Evolutionary conservation across 2,797 vertebrate genomes (phyloP).

Genomic region (Lycodopsis pacificus): DNA sequence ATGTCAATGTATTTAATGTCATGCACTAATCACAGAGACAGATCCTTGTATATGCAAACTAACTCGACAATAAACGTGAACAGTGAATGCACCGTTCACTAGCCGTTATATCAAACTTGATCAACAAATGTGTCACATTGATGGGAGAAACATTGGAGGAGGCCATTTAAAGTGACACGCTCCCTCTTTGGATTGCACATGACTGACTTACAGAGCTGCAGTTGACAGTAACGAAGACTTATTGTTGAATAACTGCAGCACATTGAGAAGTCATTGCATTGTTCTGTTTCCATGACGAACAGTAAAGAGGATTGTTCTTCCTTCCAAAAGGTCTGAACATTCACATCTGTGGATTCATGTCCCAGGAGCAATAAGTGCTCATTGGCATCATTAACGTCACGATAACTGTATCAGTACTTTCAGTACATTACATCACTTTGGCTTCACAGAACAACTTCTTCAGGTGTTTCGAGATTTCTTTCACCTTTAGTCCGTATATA

Average conservation of each 20-base stretch:
- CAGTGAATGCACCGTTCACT: not conserved
- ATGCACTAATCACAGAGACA: too few species aligned
- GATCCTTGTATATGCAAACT: too few species aligned
- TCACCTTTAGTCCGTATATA: conserved; percentile 38
- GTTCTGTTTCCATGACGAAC: not conserved
- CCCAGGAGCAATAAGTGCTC: not conserved
- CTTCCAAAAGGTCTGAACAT: not conserved
- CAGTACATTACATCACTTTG: not conserved
- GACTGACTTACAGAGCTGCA: not conserved
- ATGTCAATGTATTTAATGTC: too few species aligned
- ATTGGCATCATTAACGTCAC: too few species aligned
- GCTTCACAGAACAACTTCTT: not conserved
- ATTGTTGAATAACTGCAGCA: not conserved
- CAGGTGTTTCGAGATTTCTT: conserved; percentile 11
- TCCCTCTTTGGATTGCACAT: not conserved
- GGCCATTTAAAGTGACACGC: too few species aligned
- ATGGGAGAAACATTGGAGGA: too few species aligned
- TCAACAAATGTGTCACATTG: too few species aligned
- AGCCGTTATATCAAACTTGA: not conserved
- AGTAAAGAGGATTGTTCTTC: not conserved
- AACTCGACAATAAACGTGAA: too few species aligned
- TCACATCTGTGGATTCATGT: not conserved
- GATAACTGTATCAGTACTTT: not conserved
- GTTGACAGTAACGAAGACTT: not conserved
- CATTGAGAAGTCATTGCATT: not conserved